phyloP scores from a whole-genome alignment of 2,797 vertebrate species.

The Ambastaia sidthimunki region DNA sequence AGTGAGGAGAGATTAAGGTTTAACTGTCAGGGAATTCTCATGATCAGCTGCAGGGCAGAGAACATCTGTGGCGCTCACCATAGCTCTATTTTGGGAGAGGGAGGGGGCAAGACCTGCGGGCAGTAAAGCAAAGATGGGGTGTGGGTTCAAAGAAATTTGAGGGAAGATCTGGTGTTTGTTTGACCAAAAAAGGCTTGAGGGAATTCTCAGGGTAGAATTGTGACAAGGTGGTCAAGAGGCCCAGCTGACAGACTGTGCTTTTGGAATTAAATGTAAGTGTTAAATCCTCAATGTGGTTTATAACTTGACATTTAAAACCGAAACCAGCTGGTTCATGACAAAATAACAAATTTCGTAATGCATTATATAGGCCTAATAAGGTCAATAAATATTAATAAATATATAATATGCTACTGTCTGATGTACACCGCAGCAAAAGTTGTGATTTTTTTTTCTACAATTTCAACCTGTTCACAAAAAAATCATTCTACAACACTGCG shows the following conservation, averaged over 20 bases:
- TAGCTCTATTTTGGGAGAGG: background rate
- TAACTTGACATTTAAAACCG: background rate
- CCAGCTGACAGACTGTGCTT: background rate
- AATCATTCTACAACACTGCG: background rate
- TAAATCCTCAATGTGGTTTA: background rate
- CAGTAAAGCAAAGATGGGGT: background rate
- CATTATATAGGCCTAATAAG: background rate
- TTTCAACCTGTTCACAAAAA: background rate
- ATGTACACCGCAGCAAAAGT: background rate
- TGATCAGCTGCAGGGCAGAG: conserved; percentile 6
- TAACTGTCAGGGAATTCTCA: conserved; percentile 18
- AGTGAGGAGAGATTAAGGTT: conserved; percentile 42
- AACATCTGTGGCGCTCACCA: background rate
- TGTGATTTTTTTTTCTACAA: background rate
- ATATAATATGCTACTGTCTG: background rate
- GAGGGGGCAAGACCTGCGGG: background rate
- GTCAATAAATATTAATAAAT: background rate
- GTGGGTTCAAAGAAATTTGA: background rate
- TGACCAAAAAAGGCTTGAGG: background rate
- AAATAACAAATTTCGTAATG: background rate
- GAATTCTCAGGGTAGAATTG: background rate
- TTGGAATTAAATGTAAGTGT: background rate
- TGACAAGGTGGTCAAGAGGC: background rate
- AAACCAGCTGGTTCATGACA: background rate
- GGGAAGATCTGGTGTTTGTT: background rate